A percentile compares a stretch with the other conserved stretches of the same genome.
phyloP scores from a whole-genome alignment of 2,888 invertebrate genomes.

The Spodoptera littoralis region DNA sequence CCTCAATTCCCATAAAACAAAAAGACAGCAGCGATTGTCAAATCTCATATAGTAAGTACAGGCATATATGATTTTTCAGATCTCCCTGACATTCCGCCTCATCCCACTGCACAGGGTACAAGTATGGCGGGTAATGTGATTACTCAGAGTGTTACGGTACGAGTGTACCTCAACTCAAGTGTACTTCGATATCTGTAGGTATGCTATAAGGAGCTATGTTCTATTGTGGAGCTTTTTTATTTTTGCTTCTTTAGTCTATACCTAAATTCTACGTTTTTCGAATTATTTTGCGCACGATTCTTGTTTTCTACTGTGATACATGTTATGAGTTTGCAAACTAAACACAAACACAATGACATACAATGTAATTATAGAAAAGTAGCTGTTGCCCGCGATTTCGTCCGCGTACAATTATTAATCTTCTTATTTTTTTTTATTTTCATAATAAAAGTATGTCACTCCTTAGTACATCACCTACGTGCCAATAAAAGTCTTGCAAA shows the following conservation, averaged over 20 bases:
- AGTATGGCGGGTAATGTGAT: conserved; percentile 34
- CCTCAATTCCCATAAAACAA: not conserved
- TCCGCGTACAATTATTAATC: too few species aligned
- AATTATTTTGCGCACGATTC: too few species aligned
- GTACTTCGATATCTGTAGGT: conserved; percentile 30
- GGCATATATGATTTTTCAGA: conserved; percentile 14
- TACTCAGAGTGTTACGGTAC: conserved; percentile 42
- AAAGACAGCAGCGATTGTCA: not conserved
- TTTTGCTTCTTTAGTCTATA: not conserved
- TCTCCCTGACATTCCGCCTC: conserved; percentile 8
- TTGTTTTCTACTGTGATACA: too few species aligned
- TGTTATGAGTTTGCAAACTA: too few species aligned
- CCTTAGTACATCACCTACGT: too few species aligned
- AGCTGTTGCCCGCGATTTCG: too few species aligned
- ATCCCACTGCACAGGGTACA: not conserved
- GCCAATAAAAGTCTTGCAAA: too few species aligned
- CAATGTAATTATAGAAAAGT: too few species aligned
- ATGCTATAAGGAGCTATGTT: not conserved
- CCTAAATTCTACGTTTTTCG: too few species aligned
- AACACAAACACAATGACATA: too few species aligned
- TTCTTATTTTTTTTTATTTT: too few species aligned
- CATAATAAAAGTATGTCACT: too few species aligned
- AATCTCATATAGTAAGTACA: not conserved
- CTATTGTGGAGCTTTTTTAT: not conserved
- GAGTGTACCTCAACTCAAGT: conserved; percentile 23